Evolutionary conservation across 2,113 vertebrate genomes (phyloP).

Genomic region (Chascanopsetta lugubris): DNA sequence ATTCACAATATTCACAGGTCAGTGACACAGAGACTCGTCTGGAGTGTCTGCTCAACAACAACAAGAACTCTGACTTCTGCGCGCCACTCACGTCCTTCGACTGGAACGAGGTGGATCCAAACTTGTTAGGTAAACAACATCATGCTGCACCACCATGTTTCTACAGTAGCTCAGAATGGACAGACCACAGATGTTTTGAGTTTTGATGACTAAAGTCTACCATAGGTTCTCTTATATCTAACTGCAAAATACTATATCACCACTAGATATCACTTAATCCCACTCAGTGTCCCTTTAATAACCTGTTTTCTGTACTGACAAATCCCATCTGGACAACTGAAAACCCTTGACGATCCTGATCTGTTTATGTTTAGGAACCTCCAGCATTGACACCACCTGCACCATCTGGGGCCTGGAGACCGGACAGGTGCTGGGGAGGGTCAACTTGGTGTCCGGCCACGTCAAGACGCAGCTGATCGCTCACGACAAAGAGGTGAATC

Average conservation of each 20-base stretch:
- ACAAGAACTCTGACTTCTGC: constrained; percentile 99
- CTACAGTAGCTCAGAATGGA: too few species aligned
- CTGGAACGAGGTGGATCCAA: constrained; percentile 99
- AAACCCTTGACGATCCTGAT: too few species aligned
- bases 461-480: constrained; percentile 99
- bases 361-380: too few species aligned
- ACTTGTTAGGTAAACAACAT: constrained; percentile 96
- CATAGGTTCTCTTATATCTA: too few species aligned
- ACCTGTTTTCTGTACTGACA: too few species aligned
- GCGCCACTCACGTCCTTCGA: constrained; percentile 98
- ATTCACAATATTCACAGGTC: constrained; percentile 89
- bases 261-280: too few species aligned
- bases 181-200: background rate
- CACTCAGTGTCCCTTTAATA: too few species aligned
- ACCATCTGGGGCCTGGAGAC: constrained; percentile 99
- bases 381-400: constrained; percentile 97
- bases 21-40: constrained; percentile 97
- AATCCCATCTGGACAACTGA: too few species aligned
- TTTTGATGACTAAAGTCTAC: background rate
- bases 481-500: constrained; percentile 96
- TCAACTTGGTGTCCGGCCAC: constrained; percentile 97
- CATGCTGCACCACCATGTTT: too few species aligned
- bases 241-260: too few species aligned
- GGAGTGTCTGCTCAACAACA: constrained; percentile 98
- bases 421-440: constrained; percentile 93